These are phyloP conservation scores for Aplidium turbinatum DNA, from an alignment of 23 tunicate genomes.

Conservation along the genomic window DNA sequence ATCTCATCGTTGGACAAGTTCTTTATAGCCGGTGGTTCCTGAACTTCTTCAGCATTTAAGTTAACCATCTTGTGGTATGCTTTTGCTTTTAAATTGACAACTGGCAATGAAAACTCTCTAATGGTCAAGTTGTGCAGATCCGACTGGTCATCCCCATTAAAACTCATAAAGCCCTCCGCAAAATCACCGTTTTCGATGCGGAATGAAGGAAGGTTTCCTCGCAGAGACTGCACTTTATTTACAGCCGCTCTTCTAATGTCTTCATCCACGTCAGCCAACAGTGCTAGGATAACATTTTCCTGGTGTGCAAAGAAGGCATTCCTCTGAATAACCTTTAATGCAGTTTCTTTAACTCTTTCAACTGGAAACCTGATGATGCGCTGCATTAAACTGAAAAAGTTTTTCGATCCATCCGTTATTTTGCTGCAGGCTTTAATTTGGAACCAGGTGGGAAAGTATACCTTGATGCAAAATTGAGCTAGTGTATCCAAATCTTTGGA, in stretches of 20 bases:
- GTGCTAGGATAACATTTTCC: conserved; percentile 25
- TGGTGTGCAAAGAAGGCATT: conserved; percentile 44
- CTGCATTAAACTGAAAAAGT: conserved; percentile 8
- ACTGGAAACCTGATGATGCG: conserved; percentile 5
- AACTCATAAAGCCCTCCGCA: background rate
- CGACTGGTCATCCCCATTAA: background rate
- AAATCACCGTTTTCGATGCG: background rate
- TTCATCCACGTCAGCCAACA: conserved; percentile 30
- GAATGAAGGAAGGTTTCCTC: background rate
- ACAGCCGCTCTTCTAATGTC: conserved; percentile 20
- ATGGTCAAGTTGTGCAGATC: background rate
- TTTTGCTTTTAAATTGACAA: conserved; percentile 8
- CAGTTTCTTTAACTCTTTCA: background rate
- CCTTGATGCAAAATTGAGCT: conserved; percentile 11
- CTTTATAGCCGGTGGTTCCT: conserved; percentile 10
- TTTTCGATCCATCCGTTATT: conserved; percentile 19
- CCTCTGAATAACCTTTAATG: conserved; percentile 13
- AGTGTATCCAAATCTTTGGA: conserved; percentile 11
- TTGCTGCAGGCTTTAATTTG: background rate
- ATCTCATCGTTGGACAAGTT: background rate
- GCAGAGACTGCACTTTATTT: conserved; percentile 10
- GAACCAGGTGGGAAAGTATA: conserved; percentile 18
- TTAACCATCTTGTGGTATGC: background rate
- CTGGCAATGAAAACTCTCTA: conserved; percentile 5
- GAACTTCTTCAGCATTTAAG: background rate